phyloP scores from a whole-genome alignment of 2,888 invertebrate genomes.

The Pantelozetes paolii region DNA sequence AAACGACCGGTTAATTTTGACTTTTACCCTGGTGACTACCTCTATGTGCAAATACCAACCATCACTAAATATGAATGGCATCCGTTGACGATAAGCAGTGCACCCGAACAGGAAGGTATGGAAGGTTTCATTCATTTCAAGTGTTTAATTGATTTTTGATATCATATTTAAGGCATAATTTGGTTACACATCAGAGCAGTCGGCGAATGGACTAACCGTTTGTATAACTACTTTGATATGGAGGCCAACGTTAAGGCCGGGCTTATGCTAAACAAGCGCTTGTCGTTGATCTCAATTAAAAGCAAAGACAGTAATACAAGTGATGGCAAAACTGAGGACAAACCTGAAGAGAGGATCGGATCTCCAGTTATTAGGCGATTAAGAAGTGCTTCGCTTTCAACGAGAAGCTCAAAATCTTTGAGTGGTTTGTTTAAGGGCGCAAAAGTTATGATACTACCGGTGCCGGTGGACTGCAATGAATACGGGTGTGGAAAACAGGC shows the following conservation, averaged over 20 bases:
- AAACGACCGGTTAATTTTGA: conserved; percentile 77
- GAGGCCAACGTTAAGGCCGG: conserved; percentile 12
- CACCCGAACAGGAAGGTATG: conserved; percentile 80
- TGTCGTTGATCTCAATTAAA: neutral
- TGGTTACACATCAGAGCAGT: conserved; percentile 90
- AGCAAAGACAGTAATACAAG: neutral
- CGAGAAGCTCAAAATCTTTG: neutral
- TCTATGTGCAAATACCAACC: conserved; percentile 84
- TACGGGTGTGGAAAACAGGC: conserved; percentile 20
- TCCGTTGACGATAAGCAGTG: conserved; percentile 92
- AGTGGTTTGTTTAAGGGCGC: neutral
- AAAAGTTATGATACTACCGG: conserved; percentile 33
- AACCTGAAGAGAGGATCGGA: neutral
- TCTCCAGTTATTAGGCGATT: neutral
- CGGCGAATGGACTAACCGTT: conserved; percentile 86
- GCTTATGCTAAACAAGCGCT: neutral
- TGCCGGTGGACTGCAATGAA: conserved; percentile 38
- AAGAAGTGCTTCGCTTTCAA: neutral
- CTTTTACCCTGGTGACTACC: conserved; percentile 88
- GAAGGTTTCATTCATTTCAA: too few species aligned
- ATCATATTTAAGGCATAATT: conserved; percentile 54
- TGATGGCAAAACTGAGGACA: neutral
- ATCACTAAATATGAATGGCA: conserved; percentile 95
- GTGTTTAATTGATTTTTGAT: too few species aligned
- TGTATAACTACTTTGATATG: conserved; percentile 71